Evolutionary conservation across 2,113 vertebrate genomes (phyloP).

Genomic region (Macquaria ambigua): DNA sequence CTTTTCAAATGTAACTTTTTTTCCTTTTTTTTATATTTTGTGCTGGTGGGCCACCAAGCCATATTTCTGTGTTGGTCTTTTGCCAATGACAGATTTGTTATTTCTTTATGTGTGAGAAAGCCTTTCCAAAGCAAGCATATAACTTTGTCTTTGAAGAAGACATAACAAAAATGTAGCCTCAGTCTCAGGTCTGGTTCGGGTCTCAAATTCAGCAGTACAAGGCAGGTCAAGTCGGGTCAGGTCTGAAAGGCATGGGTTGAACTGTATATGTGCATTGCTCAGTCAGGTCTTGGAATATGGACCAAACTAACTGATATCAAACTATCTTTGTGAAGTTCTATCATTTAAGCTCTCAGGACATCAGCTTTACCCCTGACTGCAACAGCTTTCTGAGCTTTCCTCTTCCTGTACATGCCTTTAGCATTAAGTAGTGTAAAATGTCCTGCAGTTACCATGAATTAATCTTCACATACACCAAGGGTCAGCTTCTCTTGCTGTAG

Average conservation of each 20-base stretch:
- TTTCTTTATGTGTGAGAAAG: too few relatives aligned
- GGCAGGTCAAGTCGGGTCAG: too few relatives aligned
- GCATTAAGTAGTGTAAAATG: slow-evolving; percentile 15
- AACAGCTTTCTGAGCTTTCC: not conserved
- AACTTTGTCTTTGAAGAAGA: too few relatives aligned
- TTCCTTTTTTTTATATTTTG: too few relatives aligned
- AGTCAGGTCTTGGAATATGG: not conserved
- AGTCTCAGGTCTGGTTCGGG: too few relatives aligned
- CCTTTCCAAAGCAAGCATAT: too few relatives aligned
- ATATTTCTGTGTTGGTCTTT: too few relatives aligned
- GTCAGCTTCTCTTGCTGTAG: slow-evolving; percentile 6
- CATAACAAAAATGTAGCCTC: too few relatives aligned
- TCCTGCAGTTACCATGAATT: slow-evolving; percentile 9
- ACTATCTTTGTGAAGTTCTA: not conserved
- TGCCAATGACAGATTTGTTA: too few relatives aligned
- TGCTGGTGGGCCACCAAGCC: too few relatives aligned
- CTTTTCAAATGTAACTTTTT: too few relatives aligned
- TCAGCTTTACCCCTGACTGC: not conserved
- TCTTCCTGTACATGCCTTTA: not conserved
- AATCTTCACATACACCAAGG: slow-evolving; percentile 1
- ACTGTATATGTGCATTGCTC: not conserved
- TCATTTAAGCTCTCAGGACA: not conserved
- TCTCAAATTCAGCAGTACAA: too few relatives aligned
- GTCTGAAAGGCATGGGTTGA: not conserved
- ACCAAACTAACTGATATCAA: not conserved